These are phyloP conservation scores for Chymomyza procnemis DNA, from an alignment of 2,888 invertebrate species.

Conservation along the genomic window DNA sequence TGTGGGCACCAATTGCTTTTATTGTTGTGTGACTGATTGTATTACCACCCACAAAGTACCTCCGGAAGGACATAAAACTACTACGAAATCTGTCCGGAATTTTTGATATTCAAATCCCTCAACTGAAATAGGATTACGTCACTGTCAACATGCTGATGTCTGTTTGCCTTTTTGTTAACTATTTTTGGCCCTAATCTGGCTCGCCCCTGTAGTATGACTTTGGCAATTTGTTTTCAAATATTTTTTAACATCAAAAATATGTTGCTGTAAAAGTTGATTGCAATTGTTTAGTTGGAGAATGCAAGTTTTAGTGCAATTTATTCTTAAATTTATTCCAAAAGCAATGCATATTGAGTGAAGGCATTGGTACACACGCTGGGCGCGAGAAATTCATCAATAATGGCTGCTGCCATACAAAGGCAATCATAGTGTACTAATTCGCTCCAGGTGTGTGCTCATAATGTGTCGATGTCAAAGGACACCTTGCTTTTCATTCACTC, in stretches of 20 bases:
- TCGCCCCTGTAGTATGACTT: conserved; percentile 24
- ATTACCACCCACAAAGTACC: conserved; percentile 34
- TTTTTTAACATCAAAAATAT: conserved; percentile 66
- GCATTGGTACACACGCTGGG: conserved; percentile 39
- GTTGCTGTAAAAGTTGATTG: conserved; percentile 18
- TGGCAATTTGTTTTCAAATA: conserved; percentile 68
- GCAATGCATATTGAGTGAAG: conserved; percentile 19
- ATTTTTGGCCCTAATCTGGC: too few species aligned
- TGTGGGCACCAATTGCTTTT: background rate
- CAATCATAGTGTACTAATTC: background rate
- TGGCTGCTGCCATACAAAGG: conserved; percentile 1
- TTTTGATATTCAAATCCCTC: conserved; percentile 71
- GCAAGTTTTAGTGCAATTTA: background rate
- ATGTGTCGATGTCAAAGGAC: background rate
- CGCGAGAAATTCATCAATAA: conserved; percentile 11
- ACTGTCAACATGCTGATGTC: conserved; percentile 44
- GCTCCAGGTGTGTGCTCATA: background rate
- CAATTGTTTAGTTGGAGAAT: background rate
- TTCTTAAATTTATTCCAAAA: background rate
- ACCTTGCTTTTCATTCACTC: conserved; percentile 31
- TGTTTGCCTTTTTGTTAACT: too few species aligned
- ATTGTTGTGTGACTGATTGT: conserved; percentile 10
- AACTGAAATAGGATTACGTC: conserved; percentile 74
- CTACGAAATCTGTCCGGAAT: conserved; percentile 64
- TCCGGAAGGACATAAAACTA: conserved; percentile 31